Conservation (phyloP, 35 echinoderm and acorn worm genomes). For the Nesometra sesokonis region DNA sequence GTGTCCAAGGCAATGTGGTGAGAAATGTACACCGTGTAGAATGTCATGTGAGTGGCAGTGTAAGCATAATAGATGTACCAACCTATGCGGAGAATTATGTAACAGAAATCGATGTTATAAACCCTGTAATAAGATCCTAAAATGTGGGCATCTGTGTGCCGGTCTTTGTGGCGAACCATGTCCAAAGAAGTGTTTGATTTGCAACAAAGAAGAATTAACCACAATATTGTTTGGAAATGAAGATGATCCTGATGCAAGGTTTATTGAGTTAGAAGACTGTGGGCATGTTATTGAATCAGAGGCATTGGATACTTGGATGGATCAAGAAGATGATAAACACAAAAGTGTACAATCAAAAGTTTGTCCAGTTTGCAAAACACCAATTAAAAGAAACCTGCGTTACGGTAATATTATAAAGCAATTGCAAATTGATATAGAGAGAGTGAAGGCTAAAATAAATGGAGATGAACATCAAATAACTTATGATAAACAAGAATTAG, state of each 20-base stretch:
- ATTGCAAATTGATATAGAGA: slow-evolving; percentile 54
- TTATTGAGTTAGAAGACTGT: slow-evolving; percentile 37
- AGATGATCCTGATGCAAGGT: slow-evolving; percentile 59
- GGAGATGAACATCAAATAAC: slow-evolving; percentile 8
- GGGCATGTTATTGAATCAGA: slow-evolving; percentile 33
- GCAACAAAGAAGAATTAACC: slow-evolving; percentile 43
- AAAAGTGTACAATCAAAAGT: slow-evolving; percentile 9
- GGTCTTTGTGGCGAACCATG: slow-evolving; percentile 74
- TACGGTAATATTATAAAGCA: slow-evolving; percentile 64
- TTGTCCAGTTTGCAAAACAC: slow-evolving; percentile 80
- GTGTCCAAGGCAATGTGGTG: slow-evolving; percentile 43
- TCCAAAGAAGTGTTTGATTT: slow-evolving; percentile 48
- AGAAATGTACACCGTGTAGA: slow-evolving; percentile 44
- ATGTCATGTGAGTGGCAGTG: slow-evolving; percentile 25
- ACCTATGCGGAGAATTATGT: slow-evolving; percentile 17
- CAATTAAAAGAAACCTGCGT: slow-evolving; percentile 58
- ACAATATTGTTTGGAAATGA: slow-evolving; percentile 73
- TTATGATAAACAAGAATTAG: not conserved
- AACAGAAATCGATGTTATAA: not conserved
- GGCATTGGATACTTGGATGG: slow-evolving; percentile 35
- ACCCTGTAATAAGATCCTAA: slow-evolving; percentile 14
- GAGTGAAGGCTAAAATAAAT: slow-evolving; percentile 36
- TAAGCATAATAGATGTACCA: slow-evolving; percentile 16
- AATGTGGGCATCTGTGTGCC: slow-evolving; percentile 48
- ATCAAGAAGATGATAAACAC: not conserved